These are phyloP conservation scores for Steinernema hermaphroditum DNA, from an alignment of 2,888 invertebrate species.

Conservation along the genomic window DNA sequence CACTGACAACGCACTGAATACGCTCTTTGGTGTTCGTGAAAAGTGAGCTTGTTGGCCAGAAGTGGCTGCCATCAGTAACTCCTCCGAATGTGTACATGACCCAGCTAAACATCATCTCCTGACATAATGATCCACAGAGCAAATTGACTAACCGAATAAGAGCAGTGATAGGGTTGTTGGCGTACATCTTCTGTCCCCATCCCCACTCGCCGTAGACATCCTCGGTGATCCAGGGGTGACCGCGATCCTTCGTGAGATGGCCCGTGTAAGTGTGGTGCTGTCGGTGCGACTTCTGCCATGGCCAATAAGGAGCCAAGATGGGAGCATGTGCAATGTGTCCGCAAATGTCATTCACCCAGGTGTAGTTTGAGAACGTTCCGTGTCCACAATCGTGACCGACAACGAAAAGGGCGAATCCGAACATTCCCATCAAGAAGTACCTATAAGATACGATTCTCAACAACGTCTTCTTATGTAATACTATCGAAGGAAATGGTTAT, in stretches of 20 bases:
- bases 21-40: conserved; percentile 60
- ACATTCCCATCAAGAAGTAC: conserved; percentile 58
- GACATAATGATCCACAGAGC: background rate
- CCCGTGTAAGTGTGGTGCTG: conserved; percentile 50
- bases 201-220: conserved; percentile 46
- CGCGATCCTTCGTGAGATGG: conserved; percentile 40
- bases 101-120: background rate
- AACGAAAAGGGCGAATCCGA: conserved; percentile 52
- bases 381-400: conserved; percentile 62
- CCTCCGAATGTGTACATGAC: conserved; percentile 61
- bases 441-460: too few relatives aligned
- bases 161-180: conserved; percentile 40
- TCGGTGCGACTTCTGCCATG: conserved; percentile 59
- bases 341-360: conserved; percentile 56
- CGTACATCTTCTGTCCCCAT: conserved; percentile 49
- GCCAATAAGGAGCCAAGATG: conserved; percentile 57
- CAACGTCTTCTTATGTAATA: too few relatives aligned
- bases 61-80: conserved; percentile 65
- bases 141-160: conserved; percentile 30
- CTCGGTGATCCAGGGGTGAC: conserved; percentile 60
- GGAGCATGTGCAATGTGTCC: conserved; percentile 55
- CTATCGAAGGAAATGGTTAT: too few relatives aligned
- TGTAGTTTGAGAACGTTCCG: conserved; percentile 55
- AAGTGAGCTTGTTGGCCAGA: conserved; percentile 60
- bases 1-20: conserved; percentile 59